Evolutionary conservation across 2,888 invertebrate species (phyloP).

Genomic region (Hirtodrosophila histrioides): DNA sequence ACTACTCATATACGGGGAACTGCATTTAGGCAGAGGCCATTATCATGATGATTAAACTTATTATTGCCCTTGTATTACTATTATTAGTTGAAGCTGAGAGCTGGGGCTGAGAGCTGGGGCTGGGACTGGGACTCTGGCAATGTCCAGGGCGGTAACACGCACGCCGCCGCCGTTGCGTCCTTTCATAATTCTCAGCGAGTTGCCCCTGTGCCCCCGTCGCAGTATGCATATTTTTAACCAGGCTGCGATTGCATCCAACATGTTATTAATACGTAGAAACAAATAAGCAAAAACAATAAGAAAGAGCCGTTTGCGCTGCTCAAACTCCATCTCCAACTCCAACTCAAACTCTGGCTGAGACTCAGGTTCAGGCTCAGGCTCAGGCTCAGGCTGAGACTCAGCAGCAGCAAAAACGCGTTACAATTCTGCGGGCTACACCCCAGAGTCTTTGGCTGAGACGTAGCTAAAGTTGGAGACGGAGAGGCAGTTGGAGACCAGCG

Average conservation of each 20-base stretch:
- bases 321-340: no score
- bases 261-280: slow-evolving; percentile 81
- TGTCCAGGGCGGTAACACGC: slow-evolving; percentile 64
- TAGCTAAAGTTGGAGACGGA: neutral
- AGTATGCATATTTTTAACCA: slow-evolving; percentile 77
- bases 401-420: slow-evolving; percentile 66
- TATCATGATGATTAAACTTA: slow-evolving; percentile 81
- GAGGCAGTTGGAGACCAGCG: slow-evolving; percentile 33
- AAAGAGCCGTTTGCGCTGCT: slow-evolving; percentile 54
- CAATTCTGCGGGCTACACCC: slow-evolving; percentile 79
- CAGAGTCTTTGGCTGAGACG: slow-evolving; percentile 8
- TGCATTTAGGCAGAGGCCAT: slow-evolving; percentile 65
- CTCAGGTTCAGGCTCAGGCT: slow-evolving; percentile 9
- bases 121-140: slow-evolving; percentile 14
- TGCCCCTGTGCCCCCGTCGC: slow-evolving; percentile 10
- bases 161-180: slow-evolving; percentile 65
- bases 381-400: slow-evolving; percentile 13
- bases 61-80: slow-evolving; percentile 78
- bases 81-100: slow-evolving; percentile 58
- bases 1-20: slow-evolving; percentile 27
- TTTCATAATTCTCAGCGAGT: slow-evolving; percentile 62
- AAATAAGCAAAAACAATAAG: slow-evolving; percentile 81
- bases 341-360: slow-evolving; percentile 3
- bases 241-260: slow-evolving; percentile 75
- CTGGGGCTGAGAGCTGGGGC: slow-evolving; percentile 4